A percentile compares a stretch with the other conserved stretches of the same genome.
These are phyloP conservation scores for Xerus rutilus DNA, from an alignment of 2,797 vertebrate genomes.

Conservation along the genomic window DNA sequence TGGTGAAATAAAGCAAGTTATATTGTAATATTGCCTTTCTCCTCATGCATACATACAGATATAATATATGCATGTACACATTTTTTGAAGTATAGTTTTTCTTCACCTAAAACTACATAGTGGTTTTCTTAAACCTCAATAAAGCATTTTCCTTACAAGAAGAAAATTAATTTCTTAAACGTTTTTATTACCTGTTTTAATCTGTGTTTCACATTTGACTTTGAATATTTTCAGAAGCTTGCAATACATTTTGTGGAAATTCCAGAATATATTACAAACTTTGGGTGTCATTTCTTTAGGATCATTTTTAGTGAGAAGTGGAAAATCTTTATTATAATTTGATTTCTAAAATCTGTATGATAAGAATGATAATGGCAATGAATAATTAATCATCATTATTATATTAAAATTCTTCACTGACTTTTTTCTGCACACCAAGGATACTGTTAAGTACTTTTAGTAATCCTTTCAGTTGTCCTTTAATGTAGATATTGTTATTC, in stretches of 20 bases:
- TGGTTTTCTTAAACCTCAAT: slow-evolving; percentile 25
- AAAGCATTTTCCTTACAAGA: background rate
- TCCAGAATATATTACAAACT: background rate
- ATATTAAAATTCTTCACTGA: background rate
- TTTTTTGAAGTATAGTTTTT: background rate
- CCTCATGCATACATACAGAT: background rate
- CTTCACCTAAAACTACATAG: background rate
- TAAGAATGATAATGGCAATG: background rate
- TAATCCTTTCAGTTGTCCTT: background rate
- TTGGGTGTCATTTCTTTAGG: background rate
- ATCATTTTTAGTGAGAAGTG: background rate
- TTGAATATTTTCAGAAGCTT: slow-evolving; percentile 31
- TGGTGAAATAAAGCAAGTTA: background rate
- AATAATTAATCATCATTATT: background rate
- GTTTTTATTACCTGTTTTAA: slow-evolving; percentile 5
- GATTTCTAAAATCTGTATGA: background rate
- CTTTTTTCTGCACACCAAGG: background rate
- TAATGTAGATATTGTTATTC: background rate
- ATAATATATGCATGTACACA: background rate
- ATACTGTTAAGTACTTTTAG: background rate
- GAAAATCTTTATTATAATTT: background rate
- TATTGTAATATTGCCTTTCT: background rate
- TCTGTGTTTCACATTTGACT: slow-evolving; percentile 20
- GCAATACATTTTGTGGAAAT: background rate
- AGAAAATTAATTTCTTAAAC: slow-evolving; percentile 1